Evolutionary conservation across 2,113 vertebrate genomes (phyloP), one percentile per base, ranked within the genome.

Genomic region (Mystacornis crossleyi): DNA sequence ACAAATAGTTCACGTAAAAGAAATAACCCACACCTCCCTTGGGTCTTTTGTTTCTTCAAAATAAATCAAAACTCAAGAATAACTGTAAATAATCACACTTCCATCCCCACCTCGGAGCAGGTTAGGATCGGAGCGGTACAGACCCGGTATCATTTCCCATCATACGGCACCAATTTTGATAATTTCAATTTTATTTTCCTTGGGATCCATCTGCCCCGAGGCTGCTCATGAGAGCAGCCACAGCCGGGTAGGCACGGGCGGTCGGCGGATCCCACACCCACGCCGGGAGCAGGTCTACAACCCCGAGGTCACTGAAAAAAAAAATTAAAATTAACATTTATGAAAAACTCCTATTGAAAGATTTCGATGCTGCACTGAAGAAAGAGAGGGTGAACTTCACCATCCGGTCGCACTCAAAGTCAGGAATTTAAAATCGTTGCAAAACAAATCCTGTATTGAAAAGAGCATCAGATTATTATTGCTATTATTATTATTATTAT

Each of bases 381-480:
- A 38, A 38, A 23, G 20, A 34, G 36, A 53, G 18, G 16, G 15
- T 1, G 43, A 78, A 13, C 31, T 36, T 51, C 66, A 28, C 45
- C 50, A 15, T 7, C 50, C 8, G 4, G 20, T 40, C 20, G 10
- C 29, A 5, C 6, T 36, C 48, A 5, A 10, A 18, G 24, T 3
- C 51, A 71, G 4, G 6, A 47, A 36, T 9, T 16, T 23, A 5
- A 89, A 86, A 57, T 31, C 33, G 13, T 81, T 87, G 48, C 23
- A 67, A 48, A 78, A 25, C 10, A n/a, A 78, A 91, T 51, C 8
- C 20, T 21, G 6, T 9, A 6, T 21, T 12, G 51, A 45, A 47
- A 74, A 70, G 4, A 1, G 33, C 18, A 34, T 5, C 5, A 1
- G 9, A 6, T 53, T 36, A 1, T 24, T 40, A 1, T 18, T 38